Conservation (phyloP, 2,888 invertebrate species). For the Drosophila mimetica region DNA sequence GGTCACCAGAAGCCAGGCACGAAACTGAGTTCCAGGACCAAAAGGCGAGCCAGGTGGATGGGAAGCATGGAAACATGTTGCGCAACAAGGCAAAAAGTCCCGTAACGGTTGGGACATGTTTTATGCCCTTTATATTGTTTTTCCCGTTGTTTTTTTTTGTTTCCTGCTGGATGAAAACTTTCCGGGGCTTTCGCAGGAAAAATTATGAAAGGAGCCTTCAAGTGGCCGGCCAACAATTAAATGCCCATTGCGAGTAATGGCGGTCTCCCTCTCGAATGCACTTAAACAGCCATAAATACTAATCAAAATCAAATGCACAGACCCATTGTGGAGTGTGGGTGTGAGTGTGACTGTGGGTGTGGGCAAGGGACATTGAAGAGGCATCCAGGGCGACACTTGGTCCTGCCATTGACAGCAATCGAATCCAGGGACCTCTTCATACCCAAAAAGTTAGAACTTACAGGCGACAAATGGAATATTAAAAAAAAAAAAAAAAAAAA, state of each 20-base stretch:
- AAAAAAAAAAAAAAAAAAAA: background rate
- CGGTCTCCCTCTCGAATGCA: slow-evolving; percentile 50
- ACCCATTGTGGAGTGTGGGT: slow-evolving; percentile 6
- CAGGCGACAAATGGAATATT: background rate
- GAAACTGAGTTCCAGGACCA: slow-evolving; percentile 33
- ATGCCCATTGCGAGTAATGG: slow-evolving; percentile 36
- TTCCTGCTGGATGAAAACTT: slow-evolving; percentile 5
- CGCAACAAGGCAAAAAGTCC: slow-evolving; percentile 59
- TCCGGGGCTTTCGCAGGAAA: background rate
- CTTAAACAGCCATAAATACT: slow-evolving; percentile 83
- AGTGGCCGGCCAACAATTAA: slow-evolving; percentile 37
- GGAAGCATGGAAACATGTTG: slow-evolving; percentile 52
- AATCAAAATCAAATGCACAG: slow-evolving; percentile 83
- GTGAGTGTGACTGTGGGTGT: no score
- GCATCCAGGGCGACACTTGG: slow-evolving; percentile 37
- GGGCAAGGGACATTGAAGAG: slow-evolving; percentile 5
- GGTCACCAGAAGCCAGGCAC: slow-evolving; percentile 62
- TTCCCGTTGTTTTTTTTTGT: slow-evolving; percentile 27
- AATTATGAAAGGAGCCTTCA: slow-evolving; percentile 1
- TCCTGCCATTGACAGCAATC: slow-evolving; percentile 37
- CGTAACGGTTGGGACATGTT: slow-evolving; percentile 64
- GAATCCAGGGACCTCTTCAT: slow-evolving; percentile 6
- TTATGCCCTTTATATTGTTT: slow-evolving; percentile 47
- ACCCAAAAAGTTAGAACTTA: background rate
- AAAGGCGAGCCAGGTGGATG: background rate